phyloP scores from a whole-genome alignment of 2,113 vertebrate species.

The Syrmaticus mikado region DNA sequence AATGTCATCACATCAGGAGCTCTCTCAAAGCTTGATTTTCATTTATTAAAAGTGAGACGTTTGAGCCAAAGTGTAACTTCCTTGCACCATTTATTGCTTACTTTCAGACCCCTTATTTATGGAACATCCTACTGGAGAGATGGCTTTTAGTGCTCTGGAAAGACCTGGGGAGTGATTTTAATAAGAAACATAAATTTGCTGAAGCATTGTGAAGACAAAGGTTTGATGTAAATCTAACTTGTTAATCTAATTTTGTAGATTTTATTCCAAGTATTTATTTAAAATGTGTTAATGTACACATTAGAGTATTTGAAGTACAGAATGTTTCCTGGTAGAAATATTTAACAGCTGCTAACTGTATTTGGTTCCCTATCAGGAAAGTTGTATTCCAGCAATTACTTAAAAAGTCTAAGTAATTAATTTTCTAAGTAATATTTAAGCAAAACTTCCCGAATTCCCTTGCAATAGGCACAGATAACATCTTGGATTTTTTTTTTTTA shows the following conservation, averaged over 20 bases:
- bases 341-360: background rate
- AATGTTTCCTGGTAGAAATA: background rate
- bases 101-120: background rate
- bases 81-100: background rate
- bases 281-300: background rate
- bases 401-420: background rate
- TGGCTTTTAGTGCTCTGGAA: background rate
- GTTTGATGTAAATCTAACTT: background rate
- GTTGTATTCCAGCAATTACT: background rate
- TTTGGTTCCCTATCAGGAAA: background rate
- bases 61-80: background rate
- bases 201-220: background rate
- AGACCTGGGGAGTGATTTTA: background rate
- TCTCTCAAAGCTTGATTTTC: background rate
- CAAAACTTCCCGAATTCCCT: accelerated
- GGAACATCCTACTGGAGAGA: background rate
- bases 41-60: background rate
- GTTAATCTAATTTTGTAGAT: background rate
- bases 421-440: background rate
- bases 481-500: background rate
- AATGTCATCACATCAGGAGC: background rate
- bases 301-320: background rate
- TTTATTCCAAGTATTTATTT: accelerated
- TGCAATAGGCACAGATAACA: background rate
- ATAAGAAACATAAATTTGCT: background rate